Evolutionary conservation across 1,140 invertebrate genomes (phyloP), one percentile per base, ranked within the genome.

Genomic region (Thaumetopoea pityocampa): DNA sequence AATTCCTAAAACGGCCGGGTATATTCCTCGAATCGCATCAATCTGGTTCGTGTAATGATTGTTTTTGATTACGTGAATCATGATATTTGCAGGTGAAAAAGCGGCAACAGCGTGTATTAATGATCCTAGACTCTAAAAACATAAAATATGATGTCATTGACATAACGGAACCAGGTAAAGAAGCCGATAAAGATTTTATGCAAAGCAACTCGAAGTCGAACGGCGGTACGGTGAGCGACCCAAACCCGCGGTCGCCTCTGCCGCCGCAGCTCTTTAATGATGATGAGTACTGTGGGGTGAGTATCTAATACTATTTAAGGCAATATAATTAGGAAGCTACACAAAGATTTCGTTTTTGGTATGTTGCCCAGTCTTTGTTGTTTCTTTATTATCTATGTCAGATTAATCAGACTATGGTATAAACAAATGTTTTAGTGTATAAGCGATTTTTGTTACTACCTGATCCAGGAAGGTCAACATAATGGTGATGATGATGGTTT

Each of bases 211-310:
- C 93, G 41, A 95, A 92, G 55, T 89, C 92, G 30, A 92, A 91
- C 68, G 92, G 92, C 14, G 90, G 87, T 32, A 90, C 89, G 24
- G 88, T 90, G 7, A 87, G 89, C 52, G 90, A 91, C 50, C 84
- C 87, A 15, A 85, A 70, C 46, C 85, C 82, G 28, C 90, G 91
- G 67, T 88, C 90, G 51, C 91, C 95, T 12, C 81, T 97, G 52
- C 96, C 96, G 30, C 97, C 97, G 35, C 97, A 98, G 85, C 89
- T 99, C 52, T 99, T 98, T 71, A 96, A 96, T 69, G 95, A 95
- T 45, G 91, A 93, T 16, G 90, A 93, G 45, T 98, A 98, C 70
- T 97, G 96, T 78, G 96, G 96, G 63, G 96, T 97, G 89, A 18
- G 7, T 3, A 14, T 24, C 6, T 9, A 23, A 26, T 24, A 19